Conservation (phyloP, 2,113 vertebrate genomes). For the Ctenodactylus gundi region DNA sequence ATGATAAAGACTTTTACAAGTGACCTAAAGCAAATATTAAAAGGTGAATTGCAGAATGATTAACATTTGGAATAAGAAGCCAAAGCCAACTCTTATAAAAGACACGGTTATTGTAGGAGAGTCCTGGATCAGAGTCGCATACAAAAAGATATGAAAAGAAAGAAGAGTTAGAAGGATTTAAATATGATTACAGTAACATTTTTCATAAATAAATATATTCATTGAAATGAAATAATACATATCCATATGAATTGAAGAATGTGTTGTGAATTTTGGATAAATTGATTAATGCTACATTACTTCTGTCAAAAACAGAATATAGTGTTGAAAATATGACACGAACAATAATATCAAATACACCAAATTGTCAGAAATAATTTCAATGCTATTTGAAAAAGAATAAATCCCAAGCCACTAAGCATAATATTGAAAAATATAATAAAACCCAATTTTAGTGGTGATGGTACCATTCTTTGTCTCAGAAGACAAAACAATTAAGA, state of each 20-base stretch:
- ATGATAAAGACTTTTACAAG: not conserved
- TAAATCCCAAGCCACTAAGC: not conserved
- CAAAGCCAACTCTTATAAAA: not conserved
- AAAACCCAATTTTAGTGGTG: not conserved
- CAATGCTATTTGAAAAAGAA: not conserved
- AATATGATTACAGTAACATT: not conserved
- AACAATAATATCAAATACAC: not conserved
- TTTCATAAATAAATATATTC: not conserved
- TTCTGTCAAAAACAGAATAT: not conserved
- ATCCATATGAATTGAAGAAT: not conserved
- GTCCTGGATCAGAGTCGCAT: not conserved
- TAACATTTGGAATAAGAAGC: not conserved
- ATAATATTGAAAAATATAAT: not conserved
- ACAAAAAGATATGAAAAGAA: not conserved
- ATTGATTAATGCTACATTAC: not conserved
- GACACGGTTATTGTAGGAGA: not conserved
- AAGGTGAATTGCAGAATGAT: not conserved
- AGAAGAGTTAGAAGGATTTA: not conserved
- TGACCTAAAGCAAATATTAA: not conserved
- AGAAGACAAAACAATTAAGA: not conserved
- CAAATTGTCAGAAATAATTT: not conserved
- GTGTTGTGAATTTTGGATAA: too few relatives aligned
- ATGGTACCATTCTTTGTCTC: not conserved
- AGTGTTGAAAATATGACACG: not conserved
- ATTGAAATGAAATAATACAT: not conserved